Conservation (phyloP, 2,113 vertebrate species). For the Nematolebias whitei region DNA sequence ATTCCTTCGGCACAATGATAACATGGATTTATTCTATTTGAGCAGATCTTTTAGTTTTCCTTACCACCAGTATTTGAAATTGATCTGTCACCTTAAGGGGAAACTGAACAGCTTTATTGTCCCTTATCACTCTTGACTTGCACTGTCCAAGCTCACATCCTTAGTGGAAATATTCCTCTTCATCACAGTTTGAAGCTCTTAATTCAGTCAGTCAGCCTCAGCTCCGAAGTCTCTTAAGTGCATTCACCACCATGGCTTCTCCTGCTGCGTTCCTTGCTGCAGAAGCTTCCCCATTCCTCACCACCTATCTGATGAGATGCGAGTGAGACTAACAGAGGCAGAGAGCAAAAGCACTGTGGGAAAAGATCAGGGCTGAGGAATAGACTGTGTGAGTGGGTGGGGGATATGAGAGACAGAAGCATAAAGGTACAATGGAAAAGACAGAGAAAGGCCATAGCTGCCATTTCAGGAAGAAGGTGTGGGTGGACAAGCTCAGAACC, state of each 20-base stretch:
- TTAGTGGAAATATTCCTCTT: slow-evolving; percentile 28
- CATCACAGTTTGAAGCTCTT: slow-evolving; percentile 39
- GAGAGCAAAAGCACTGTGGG: neutral
- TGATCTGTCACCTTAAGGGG: neutral
- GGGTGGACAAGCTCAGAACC: slow-evolving; percentile 36
- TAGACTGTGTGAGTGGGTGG: neutral
- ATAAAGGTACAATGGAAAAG: slow-evolving; percentile 6
- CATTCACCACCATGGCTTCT: slow-evolving; percentile 11
- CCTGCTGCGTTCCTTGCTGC: slow-evolving; percentile 31
- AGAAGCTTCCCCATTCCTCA: slow-evolving; percentile 47
- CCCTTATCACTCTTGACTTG: neutral
- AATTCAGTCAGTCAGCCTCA: slow-evolving; percentile 27
- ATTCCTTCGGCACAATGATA: neutral
- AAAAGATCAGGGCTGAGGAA: neutral
- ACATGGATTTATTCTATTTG: neutral
- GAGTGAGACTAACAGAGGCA: slow-evolving; percentile 15
- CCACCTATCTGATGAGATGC: slow-evolving; percentile 45
- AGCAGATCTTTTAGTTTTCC: neutral
- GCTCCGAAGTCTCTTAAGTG: slow-evolving; percentile 21
- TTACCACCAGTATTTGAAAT: neutral
- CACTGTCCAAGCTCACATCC: slow-evolving; percentile 4
- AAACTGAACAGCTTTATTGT: neutral
- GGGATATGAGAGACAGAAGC: slow-evolving; percentile 29
- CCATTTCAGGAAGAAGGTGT: slow-evolving; percentile 32
- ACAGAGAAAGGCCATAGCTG: slow-evolving; percentile 12